These are phyloP conservation scores for Manacus vitellinus DNA, from an alignment of 2,113 vertebrate species.

Conservation along the genomic window DNA sequence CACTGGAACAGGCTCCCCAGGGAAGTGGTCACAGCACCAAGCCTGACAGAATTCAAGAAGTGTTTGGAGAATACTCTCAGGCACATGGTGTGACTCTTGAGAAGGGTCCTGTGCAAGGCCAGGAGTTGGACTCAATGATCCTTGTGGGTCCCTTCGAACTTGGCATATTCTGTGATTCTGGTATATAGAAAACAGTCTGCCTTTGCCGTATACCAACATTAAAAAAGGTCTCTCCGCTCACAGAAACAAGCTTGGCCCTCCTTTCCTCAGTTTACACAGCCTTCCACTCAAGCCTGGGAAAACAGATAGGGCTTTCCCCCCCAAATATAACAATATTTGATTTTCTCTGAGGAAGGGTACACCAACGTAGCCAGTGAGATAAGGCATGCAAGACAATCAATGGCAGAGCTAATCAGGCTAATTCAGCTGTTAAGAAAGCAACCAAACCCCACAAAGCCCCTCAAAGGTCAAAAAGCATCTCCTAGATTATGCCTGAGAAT, in stretches of 20 bases:
- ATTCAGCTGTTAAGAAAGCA: neutral
- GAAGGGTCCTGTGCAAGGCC: neutral
- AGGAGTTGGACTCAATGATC: neutral
- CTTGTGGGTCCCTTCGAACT: neutral
- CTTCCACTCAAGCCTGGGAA: neutral
- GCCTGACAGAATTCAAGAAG: neutral
- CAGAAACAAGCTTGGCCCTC: neutral
- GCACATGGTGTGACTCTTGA: neutral
- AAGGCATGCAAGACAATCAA: neutral
- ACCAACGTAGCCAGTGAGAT: neutral
- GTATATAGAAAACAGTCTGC: neutral
- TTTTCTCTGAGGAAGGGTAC: neutral
- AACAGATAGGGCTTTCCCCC: neutral
- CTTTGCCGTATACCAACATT: neutral
- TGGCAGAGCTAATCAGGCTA: neutral
- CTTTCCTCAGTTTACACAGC: neutral
- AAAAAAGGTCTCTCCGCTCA: neutral
- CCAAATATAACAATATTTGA: neutral
- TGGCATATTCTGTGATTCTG: neutral
- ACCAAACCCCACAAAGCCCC: neutral
- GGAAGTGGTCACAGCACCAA: neutral
- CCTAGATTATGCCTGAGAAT: neutral
- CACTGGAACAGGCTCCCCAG: neutral
- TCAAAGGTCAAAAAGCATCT: neutral
- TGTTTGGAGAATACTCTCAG: neutral